Evolutionary conservation across 2,888 invertebrate species (phyloP), one percentile per base, ranked within the genome.

Genomic region (Eilema griseolum): DNA sequence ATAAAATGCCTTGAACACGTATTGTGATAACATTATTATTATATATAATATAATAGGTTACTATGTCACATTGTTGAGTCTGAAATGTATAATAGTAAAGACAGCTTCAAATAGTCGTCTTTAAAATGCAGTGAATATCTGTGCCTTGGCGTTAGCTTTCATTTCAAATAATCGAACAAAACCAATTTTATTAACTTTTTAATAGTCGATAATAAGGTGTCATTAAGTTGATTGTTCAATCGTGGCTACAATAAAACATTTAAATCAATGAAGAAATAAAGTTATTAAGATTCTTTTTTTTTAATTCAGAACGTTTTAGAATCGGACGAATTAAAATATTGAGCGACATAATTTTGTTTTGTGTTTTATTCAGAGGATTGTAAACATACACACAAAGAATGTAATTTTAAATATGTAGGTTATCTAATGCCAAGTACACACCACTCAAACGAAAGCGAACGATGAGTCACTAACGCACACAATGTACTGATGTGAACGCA

Each of bases 1-100:
- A 56, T 82, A 77, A 80, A 84, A 88, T 89, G 92, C 92, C 92
- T 92, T 91, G 87, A 86, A 85, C 79, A 85, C 83, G 84, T 85
- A 89, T 88, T 92, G 92, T 92, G 92, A 92, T 93, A 92, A 86
- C 86, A 79, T 82, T 82, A 79, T 82, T 82, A 87, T 81, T 88
- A 88, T 89, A 86, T 86, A 89, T 89, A 88, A 73, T 81, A 59
- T 76, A 73, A 61, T 81, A 79, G 69, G 69, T 69, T 71, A 74
- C 64, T 74, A 80, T 75, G 77, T 80, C 80, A 79, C 78, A 78
- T 75, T 76, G 73, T 75, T 78, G 72, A 77, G 75, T 78, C 75
- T 75, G 75, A 79, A n/a, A 57, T 52, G 46, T n/a, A 60, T 69
- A 61, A 68, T 63, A 41, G 41, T 41, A 24, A 62, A 60, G 61